These are phyloP conservation scores for Oligia fasciuncula DNA, from an alignment of 2,888 invertebrate species.

Conservation along the genomic window DNA sequence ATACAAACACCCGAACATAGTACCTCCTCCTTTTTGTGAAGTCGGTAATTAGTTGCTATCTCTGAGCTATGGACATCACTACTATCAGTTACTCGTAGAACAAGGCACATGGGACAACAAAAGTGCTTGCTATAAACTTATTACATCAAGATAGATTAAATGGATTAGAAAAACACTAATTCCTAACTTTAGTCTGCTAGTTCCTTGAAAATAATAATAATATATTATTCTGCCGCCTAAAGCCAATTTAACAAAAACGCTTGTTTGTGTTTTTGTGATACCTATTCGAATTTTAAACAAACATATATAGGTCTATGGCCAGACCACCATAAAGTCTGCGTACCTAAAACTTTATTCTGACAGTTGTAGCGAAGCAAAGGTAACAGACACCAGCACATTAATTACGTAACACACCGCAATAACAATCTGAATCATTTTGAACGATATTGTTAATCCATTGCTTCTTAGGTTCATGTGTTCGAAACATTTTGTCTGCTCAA, in stretches of 20 bases:
- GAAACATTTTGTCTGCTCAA: too few relatives aligned
- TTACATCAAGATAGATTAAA: background rate
- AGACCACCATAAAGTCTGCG: background rate
- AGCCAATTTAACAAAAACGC: background rate
- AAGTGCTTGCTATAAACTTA: constrained; percentile 15
- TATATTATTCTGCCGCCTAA: background rate
- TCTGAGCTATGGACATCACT: background rate
- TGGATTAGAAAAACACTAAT: background rate
- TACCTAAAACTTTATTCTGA: background rate
- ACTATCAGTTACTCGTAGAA: background rate
- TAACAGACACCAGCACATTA: background rate
- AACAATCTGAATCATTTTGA: too few relatives aligned
- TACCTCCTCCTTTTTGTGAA: too few relatives aligned
- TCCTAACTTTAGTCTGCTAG: background rate
- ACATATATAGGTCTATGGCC: background rate
- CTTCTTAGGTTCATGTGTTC: too few relatives aligned
- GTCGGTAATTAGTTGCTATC: constrained; percentile 12
- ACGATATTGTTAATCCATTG: too few relatives aligned
- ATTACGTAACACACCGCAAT: too few relatives aligned
- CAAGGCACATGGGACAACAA: constrained; percentile 10
- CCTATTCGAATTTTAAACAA: background rate
- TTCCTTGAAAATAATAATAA: background rate
- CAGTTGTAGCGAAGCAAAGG: background rate
- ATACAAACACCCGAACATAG: too few relatives aligned
- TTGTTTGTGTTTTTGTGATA: background rate